Evolutionary conservation across 1,140 invertebrate genomes (phyloP), one percentile per base, ranked within the genome.

Genomic region (Anoplolepis gracilipes): DNA sequence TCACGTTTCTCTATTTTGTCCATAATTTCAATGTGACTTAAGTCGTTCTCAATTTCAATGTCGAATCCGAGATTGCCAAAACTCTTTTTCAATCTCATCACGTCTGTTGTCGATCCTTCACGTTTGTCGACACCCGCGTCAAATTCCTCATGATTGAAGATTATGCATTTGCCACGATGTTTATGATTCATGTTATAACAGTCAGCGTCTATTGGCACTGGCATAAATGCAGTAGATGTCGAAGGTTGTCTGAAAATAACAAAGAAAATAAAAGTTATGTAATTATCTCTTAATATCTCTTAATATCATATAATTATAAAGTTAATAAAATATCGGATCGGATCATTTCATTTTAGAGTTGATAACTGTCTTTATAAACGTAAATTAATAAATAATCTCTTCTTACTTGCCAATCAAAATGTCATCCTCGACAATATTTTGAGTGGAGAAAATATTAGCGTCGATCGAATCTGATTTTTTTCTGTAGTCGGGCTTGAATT

Each of bases 71-170:
- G 86, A 2, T 88, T 87, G 5, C 57, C 69, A 36, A 95, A 95
- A 3, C 91, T 92, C 3, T 79, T 33, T 1, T 93, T 13, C 16
- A 95, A 93, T 84, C 86, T 88, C 0, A 73, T 39, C 0, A 90
- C 91, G 62, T 95, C 94, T 0, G 85, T 22, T 2, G 30, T 82
- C 0, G 94, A 93, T 2, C 94, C 94, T 39, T 90, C 75, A 2
- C 94, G 88, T 0, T 84, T 73, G 0, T 86, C 84, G 16, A 90
- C 87, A 8, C 3, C 7, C 0, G 82, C 92, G 1, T 95, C 94
- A 86, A 97, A 97, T 2, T 93, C 88, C 88, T 96, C 96, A 91
- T 98, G 97, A 92, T 98, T 98, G 75, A 98, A 97, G 61, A 98
- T 96, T 0, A 98, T 65, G 25, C 97, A 97, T 19, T 95, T 95